A percentile compares a stretch with the other conserved stretches of the same genome.
These are phyloP conservation scores for Melanerpes aurifrons DNA, from an alignment of 2,113 vertebrate species.

Conservation along the genomic window DNA sequence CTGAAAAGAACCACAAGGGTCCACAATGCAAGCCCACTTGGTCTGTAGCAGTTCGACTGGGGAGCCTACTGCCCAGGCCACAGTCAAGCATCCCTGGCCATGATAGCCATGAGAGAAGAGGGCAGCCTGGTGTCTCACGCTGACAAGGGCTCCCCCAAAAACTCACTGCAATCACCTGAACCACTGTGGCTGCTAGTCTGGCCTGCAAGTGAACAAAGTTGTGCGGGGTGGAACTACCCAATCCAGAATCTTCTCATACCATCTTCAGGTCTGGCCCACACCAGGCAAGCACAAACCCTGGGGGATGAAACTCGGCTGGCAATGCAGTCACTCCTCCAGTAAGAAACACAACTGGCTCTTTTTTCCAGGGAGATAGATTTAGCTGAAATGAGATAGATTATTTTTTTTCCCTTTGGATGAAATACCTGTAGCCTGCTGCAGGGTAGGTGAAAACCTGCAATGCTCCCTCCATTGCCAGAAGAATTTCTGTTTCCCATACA, in stretches of 20 bases:
- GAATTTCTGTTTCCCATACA: not conserved
- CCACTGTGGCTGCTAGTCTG: not conserved
- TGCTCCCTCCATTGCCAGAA: accelerated
- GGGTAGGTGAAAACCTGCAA: not conserved
- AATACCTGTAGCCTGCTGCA: not conserved
- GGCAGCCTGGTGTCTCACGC: accelerated
- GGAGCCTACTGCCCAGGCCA: not conserved
- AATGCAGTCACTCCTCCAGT: not conserved
- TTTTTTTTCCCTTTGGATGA: not conserved
- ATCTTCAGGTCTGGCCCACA: not conserved
- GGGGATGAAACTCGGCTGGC: not conserved
- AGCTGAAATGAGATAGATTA: not conserved
- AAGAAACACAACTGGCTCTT: not conserved
- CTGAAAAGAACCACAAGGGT: not conserved
- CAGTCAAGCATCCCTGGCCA: not conserved
- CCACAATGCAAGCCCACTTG: not conserved
- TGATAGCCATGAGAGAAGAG: accelerated
- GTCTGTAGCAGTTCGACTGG: accelerated
- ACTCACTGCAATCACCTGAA: not conserved
- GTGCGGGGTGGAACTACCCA: not conserved
- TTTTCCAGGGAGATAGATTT: not conserved
- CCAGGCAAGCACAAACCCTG: not conserved
- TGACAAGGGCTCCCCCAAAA: not conserved
- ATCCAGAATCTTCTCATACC: not conserved
- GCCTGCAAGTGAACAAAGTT: not conserved